phyloP scores from a whole-genome alignment of 37 sponge, comb jelly and placozoan species.

The Crambe crambe region DNA sequence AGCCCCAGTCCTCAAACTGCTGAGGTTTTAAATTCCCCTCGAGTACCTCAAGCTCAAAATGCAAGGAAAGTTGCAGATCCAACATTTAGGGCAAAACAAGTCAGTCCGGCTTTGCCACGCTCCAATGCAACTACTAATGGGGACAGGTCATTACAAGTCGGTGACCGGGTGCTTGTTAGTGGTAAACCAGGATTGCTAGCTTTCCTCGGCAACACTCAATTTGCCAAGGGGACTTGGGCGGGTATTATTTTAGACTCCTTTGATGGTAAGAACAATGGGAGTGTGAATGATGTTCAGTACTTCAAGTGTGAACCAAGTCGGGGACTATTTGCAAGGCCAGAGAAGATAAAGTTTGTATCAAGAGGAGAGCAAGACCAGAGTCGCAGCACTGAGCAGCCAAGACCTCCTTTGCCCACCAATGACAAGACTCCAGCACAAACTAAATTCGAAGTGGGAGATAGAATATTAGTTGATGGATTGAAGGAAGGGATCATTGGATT shows the following conservation, averaged over 20 bases:
- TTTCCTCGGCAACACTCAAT: slow-evolving; percentile 88
- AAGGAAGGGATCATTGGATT: slow-evolving; percentile 85
- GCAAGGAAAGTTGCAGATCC: not conserved
- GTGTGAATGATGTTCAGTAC: slow-evolving; percentile 85
- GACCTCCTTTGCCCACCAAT: not conserved
- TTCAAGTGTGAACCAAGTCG: slow-evolving; percentile 83
- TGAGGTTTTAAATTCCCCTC: not conserved
- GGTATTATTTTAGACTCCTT: slow-evolving; percentile 81
- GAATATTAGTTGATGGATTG: slow-evolving; percentile 66
- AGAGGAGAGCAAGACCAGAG: slow-evolving; percentile 2
- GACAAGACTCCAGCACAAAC: not conserved
- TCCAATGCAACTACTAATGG: not conserved
- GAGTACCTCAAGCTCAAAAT: not conserved
- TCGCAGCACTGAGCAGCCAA: not conserved
- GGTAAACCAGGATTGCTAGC: slow-evolving; percentile 80
- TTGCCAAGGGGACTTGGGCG: slow-evolving; percentile 90
- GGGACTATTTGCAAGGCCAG: slow-evolving; percentile 88
- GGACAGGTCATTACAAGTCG: slow-evolving; percentile 18
- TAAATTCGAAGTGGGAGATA: slow-evolving; percentile 56
- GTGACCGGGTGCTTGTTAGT: slow-evolving; percentile 64
- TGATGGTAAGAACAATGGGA: slow-evolving; percentile 94
- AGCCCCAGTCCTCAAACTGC: slow-evolving; percentile 6
- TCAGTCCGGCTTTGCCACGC: not conserved
- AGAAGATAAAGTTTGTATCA: slow-evolving; percentile 61
- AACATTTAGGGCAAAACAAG: not conserved